phyloP scores from a whole-genome alignment of 2,888 invertebrate species.

The Dicyrtoma fusca region DNA sequence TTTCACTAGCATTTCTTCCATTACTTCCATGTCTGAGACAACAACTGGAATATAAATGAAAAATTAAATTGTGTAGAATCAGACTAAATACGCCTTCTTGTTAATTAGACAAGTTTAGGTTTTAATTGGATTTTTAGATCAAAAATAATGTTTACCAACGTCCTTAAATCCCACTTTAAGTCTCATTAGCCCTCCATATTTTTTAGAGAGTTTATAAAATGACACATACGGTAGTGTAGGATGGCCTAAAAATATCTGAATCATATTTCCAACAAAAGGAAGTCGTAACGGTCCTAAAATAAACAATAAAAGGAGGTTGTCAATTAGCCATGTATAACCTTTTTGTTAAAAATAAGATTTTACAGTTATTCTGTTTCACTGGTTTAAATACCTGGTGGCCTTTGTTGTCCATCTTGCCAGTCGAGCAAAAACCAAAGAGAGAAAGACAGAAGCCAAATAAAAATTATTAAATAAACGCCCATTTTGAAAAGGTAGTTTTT shows the following conservation, averaged over 20 bases:
- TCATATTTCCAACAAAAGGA: constrained; percentile 39
- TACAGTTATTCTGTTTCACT: not conserved
- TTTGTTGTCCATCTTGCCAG: not conserved
- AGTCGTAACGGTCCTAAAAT: constrained; percentile 33
- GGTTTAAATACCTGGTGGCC: constrained; percentile 28
- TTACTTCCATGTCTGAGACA: constrained; percentile 8
- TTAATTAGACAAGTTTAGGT: not conserved
- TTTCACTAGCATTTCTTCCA: constrained; percentile 15
- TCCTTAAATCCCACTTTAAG: constrained; percentile 37
- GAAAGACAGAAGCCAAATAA: not conserved
- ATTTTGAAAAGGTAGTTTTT: no score
- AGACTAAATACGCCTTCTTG: not conserved
- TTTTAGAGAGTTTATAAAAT: constrained; percentile 30
- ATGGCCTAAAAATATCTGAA: constrained; percentile 31
- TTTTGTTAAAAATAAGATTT: not conserved
- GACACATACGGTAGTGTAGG: constrained; percentile 28
- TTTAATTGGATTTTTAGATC: not conserved
- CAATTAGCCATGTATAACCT: not conserved
- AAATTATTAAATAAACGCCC: no score
- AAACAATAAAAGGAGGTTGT: not conserved
- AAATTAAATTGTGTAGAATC: not conserved
- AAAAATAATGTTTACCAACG: constrained; percentile 20
- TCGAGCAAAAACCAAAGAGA: constrained; percentile 9
- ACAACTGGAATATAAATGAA: constrained; percentile 7
- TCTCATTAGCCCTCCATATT: constrained; percentile 36